These are phyloP conservation scores for Pemphredon lugubris DNA, from an alignment of 2,888 invertebrate genomes.

Conservation along the genomic window DNA sequence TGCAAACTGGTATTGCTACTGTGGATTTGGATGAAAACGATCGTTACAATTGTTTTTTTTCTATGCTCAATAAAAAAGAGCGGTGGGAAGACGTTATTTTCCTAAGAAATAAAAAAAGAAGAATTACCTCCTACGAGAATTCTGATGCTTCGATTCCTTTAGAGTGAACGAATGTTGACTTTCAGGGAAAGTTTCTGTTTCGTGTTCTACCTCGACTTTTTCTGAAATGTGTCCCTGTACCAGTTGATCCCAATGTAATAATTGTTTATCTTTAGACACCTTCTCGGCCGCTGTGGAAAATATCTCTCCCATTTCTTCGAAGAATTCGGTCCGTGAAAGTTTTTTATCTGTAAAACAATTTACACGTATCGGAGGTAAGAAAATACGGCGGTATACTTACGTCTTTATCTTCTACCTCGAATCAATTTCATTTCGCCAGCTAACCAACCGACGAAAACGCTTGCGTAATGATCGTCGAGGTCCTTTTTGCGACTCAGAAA, in stretches of 20 bases:
- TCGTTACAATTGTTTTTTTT: too few species aligned
- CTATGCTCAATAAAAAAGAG: too few species aligned
- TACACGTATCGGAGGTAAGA: not conserved
- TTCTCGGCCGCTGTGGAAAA: conserved; percentile 51
- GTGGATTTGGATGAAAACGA: not conserved
- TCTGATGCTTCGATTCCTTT: not conserved
- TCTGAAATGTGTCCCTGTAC: not conserved
- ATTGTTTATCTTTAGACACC: conserved; percentile 49
- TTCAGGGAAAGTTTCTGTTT: conserved; percentile 7
- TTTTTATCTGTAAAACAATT: conserved; percentile 54
- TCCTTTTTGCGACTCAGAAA: conserved; percentile 44
- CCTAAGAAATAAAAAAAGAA: too few species aligned
- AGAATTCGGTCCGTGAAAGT: conserved; percentile 63
- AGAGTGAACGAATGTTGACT: not conserved
- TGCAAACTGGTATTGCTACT: conserved; percentile 4
- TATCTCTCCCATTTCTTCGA: conserved; percentile 58
- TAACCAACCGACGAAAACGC: conserved; percentile 71
- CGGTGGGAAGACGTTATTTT: too few species aligned
- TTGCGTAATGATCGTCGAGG: conserved; percentile 56
- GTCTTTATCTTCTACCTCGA: conserved; percentile 63
- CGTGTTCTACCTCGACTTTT: not conserved
- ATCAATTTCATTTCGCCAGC: conserved; percentile 70
- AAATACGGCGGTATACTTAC: not conserved
- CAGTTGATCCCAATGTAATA: conserved; percentile 66
- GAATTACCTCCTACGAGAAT: too few species aligned